Evolutionary conservation across 2,888 invertebrate species (phyloP), one percentile per base, ranked within the genome.

Genomic region (Tiliacea aurago): DNA sequence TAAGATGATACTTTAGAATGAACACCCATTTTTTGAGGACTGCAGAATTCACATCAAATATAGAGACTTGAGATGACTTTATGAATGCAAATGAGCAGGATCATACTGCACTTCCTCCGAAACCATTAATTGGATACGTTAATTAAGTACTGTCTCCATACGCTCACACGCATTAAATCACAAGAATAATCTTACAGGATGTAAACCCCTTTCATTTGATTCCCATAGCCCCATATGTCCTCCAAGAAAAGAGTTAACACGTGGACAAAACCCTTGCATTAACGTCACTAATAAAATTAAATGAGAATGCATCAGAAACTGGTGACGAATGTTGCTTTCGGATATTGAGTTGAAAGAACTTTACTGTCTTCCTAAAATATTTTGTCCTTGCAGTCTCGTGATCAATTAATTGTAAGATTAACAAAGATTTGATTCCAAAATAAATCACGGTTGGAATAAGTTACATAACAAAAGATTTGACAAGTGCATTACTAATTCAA

Each of bases 81-180:
- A 4, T 1, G 0, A n/a, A n/a, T 33, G 4, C 23, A n/a, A 53
- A 63, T 18, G 20, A 64, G 51, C 62, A 45, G 23, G 13, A 63
- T 56, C 33, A 70, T 28, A 33, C 6, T 37, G 28, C 43, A 61
- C 65, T 72, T 83, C 61, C 83, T 51, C 4, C 33, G 55, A 69
- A 66, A n/a, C 6, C 56, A 73, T 41, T 63, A 70, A 80, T 83
- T 83, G 63, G 69, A 49, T 63, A 79, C 84, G 80, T 80, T 83
- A 83, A 80, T 83, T 78, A 79, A 33, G 53, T 47, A 70, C 70
- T 75, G 63, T 75, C 70, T 59, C 73, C 68, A 23, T 65, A 61
- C 70, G 51, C 79, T 85, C 83, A 79, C 85, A 83, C 78, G 79
- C 83, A 85, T 78, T 83, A 82, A 83, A 84, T 78, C 83, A 83